Evolutionary conservation across 2,797 vertebrate genomes (phyloP), one percentile per base, ranked within the genome.

Genomic region (Champsocephalus esox): DNA sequence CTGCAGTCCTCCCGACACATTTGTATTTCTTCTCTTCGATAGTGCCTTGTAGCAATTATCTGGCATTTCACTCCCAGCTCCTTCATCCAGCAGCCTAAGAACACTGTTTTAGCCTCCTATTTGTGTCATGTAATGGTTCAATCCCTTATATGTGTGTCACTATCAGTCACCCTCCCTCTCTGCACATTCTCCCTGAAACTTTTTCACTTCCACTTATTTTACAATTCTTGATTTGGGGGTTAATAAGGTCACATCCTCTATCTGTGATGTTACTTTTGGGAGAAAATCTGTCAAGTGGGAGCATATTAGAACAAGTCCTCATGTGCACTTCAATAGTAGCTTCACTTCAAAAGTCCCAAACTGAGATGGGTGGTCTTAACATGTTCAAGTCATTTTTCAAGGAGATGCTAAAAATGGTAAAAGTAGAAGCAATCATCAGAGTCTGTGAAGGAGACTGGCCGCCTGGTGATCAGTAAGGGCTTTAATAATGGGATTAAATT

Each of bases 251-350:
- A 12, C 43, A 17, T 16, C 9, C 13, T 0, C 10, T 51, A 54
- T 78, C 69, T 61, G 8, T 69, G 43, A 77, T 75, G 58, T 69
- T 61, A 32, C 1, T 75, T 71, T 48, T 55, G n/a, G 19, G 13
- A 50, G 5, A 72, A 68, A 73, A 57, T 63, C 9, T 43, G 44
- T 69, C 54, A 48, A 34, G 65, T 32, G 12, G 21, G 61, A 72
- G 45, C 48, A 69, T 63, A 67, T 67, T 50, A 46, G 0, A 61
- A 62, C 76, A 73, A 74, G n/a, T 64, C 41, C 59, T 67, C 17
- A 87, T 92, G 92, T 88, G 63, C 83, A 88, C 72, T 88, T 88
- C 75, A 89, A 75, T 84, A 49, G 70, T 68, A 81, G 66, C 52
- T 63, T 14, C 61, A 67, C 68, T 82, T 84, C 61, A 82, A 70